phyloP scores from a whole-genome alignment of 2,888 invertebrate species.

The Portevinia maculata region DNA sequence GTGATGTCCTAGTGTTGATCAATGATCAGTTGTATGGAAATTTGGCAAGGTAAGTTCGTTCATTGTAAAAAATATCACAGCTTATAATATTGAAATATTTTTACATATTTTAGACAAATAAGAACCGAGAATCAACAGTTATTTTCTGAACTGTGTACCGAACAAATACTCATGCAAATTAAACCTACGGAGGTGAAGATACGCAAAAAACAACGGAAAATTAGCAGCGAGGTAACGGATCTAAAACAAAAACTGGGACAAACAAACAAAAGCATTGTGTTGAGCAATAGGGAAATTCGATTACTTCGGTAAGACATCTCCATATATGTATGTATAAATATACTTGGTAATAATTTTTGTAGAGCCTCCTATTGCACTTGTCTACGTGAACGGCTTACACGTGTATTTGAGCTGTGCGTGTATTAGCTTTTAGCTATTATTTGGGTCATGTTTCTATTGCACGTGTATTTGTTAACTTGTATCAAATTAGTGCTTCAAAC shows the following conservation, averaged over 20 bases:
- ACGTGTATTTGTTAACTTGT: too few relatives aligned
- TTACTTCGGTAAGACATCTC: constrained; percentile 86
- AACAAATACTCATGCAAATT: constrained; percentile 93
- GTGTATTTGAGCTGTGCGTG: too few relatives aligned
- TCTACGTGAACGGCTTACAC: too few relatives aligned
- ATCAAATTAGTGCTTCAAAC: too few relatives aligned
- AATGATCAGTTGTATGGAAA: constrained; percentile 92
- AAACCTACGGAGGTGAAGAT: constrained; percentile 93
- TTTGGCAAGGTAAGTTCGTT: constrained; percentile 84
- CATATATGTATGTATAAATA: background rate
- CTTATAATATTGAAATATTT: background rate
- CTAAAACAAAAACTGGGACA: constrained; percentile 91
- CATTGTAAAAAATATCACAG: background rate
- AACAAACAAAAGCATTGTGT: constrained; percentile 92
- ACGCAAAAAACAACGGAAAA: constrained; percentile 94
- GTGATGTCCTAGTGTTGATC: constrained; percentile 93
- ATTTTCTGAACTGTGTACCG: constrained; percentile 93
- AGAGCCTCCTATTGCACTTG: too few relatives aligned
- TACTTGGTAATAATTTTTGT: too few relatives aligned
- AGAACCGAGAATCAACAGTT: constrained; percentile 88
- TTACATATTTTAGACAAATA: constrained; percentile 84
- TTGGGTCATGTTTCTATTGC: too few relatives aligned
- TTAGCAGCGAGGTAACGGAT: constrained; percentile 95
- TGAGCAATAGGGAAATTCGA: constrained; percentile 95
- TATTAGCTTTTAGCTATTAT: too few relatives aligned